Base-by-base conservation (phyloP, 2,888 invertebrate species). In the Hypselothyrea guttata region DNA sequence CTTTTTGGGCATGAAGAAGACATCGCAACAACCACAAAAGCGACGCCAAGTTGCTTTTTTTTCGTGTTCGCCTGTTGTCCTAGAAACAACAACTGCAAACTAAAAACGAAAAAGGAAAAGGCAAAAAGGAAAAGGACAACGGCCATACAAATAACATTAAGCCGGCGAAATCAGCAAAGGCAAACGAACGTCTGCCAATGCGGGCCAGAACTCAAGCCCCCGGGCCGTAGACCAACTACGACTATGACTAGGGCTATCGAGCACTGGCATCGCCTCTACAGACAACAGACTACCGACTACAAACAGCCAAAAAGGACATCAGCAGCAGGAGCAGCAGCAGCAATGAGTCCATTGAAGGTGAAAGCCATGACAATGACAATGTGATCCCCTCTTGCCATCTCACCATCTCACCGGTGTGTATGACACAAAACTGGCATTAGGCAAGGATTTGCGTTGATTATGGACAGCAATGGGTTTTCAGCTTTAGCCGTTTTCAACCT, bases 81-180 rank as follows among this genome's bases (percentile, higher is more conserved):
- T 75, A 67, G 74, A 77, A 77, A 81, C 70, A 79, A 75, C 74
- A 83, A 72, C 69, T 63, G 78, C 67, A 69, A 78, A 84, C 84
- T 84, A 79, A 81, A 81, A n/a, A n/a, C n/a, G n/a, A n/a, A n/a
- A n/a, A n/a, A n/a, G n/a, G n/a, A n/a, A n/a, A n/a, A n/a, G n/a
- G n/a, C n/a, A n/a, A n/a, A n/a, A n/a, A n/a, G n/a, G n/a, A n/a
- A n/a, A 81, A 81, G 82, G 73, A 81, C 84, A 84, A 74, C 78
- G 75, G 67, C 62, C 78, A 75, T 81, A 82, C 84, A 82, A 82
- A 82, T 81, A 82, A 75, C 84, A 82, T 84, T 84, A 84, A 82
- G 81, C 84, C 70, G 71, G 69, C 75, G 60, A 81, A 75, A 82
- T 82, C 81, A 75, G 68, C 64, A 63, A 53, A 63, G 44, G 63